phyloP scores from a whole-genome alignment of 2,888 invertebrate genomes.

The Thumatha senex region DNA sequence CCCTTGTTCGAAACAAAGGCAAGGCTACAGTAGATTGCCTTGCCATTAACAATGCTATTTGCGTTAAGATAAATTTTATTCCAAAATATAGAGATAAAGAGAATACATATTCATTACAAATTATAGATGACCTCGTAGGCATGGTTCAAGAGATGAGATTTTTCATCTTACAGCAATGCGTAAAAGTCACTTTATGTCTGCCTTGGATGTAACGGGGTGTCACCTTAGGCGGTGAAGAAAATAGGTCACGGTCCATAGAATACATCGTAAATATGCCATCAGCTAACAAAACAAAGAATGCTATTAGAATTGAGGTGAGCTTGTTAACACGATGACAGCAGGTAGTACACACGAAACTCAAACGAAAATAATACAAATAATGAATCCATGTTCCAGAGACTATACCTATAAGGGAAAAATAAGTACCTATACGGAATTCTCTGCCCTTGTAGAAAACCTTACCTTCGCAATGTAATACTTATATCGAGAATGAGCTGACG shows the following conservation, averaged over 20 bases:
- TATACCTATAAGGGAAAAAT: no score
- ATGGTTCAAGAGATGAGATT: slow-evolving; percentile 36
- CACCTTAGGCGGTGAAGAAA: slow-evolving; percentile 50
- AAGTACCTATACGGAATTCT: no score
- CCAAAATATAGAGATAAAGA: slow-evolving; percentile 9
- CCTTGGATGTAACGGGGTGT: slow-evolving; percentile 54
- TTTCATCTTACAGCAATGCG: slow-evolving; percentile 50
- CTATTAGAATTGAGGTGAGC: slow-evolving; percentile 1
- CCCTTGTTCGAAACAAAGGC: no score
- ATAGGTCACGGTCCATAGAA: slow-evolving; percentile 70
- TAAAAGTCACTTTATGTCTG: slow-evolving; percentile 49
- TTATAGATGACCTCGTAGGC: slow-evolving; percentile 36
- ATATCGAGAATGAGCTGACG: no score
- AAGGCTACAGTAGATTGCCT: no score
- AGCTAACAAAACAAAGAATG: slow-evolving; percentile 17
- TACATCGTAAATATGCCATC: slow-evolving; percentile 39
- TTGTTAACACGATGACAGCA: neutral
- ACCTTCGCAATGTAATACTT: no score
- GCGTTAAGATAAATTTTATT: no score
- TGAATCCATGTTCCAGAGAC: no score
- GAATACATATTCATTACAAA: slow-evolving; percentile 30
- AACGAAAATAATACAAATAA: neutral
- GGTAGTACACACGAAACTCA: neutral
- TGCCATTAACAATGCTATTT: no score
- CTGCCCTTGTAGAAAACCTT: no score